A percentile compares a stretch with the other conserved stretches of the same genome.
Conservation (phyloP, 2,888 invertebrate genomes). For the Dinocampus coccinellae region DNA sequence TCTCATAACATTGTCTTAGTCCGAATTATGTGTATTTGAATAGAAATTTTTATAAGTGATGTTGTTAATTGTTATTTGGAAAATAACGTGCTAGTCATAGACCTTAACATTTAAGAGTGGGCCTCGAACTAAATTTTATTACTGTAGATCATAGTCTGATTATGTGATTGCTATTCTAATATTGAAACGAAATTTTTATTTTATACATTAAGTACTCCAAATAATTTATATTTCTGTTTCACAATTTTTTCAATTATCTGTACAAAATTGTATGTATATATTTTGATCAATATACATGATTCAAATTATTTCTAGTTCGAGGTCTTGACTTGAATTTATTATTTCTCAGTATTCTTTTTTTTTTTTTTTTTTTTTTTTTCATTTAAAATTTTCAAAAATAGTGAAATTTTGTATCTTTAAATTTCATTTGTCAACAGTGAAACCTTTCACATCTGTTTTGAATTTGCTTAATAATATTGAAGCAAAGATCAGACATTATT, state of each 20-base stretch:
- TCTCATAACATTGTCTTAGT: slow-evolving; percentile 3
- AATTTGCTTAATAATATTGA: background rate
- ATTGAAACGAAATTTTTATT: slow-evolving; percentile 42
- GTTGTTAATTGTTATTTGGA: slow-evolving; percentile 46
- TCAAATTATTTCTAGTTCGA: slow-evolving; percentile 14
- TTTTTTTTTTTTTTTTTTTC: slow-evolving; percentile 6
- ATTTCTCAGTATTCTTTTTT: background rate
- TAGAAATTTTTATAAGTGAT: slow-evolving; percentile 33
- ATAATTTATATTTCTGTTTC: background rate
- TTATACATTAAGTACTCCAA: background rate
- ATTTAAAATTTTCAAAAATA: background rate
- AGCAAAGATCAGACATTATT: background rate
- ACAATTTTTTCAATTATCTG: background rate
- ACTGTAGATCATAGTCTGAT: background rate
- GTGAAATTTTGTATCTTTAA: background rate
- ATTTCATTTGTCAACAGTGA: background rate
- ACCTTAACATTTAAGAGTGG: slow-evolving; percentile 41
- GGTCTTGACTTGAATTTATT: slow-evolving; percentile 15
- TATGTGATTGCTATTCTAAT: slow-evolving; percentile 23
- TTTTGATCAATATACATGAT: background rate
- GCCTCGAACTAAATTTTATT: slow-evolving; percentile 41
- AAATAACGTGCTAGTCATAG: slow-evolving; percentile 47
- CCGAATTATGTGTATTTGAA: slow-evolving; percentile 27
- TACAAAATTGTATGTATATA: background rate
- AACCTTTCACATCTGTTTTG: background rate